Evolutionary conservation across 2,797 vertebrate genomes (phyloP).

Genomic region (Epinephelus awoara): DNA sequence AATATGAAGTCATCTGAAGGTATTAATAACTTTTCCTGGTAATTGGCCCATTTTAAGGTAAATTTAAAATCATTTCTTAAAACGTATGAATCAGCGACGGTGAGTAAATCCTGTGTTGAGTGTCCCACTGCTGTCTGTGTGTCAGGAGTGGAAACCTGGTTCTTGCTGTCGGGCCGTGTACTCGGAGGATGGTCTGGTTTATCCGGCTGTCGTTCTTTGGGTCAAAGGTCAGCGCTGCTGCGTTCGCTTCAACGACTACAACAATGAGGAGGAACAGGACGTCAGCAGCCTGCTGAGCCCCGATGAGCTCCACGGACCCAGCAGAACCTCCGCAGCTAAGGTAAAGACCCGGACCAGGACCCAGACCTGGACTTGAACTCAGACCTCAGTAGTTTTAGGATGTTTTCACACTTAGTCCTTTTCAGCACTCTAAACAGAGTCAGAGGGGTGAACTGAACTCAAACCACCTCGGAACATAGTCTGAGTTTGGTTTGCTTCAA

Average conservation of each 20-base stretch:
- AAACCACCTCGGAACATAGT: too few relatives aligned
- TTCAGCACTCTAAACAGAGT: too few relatives aligned
- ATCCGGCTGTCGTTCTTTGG: constrained; percentile 75
- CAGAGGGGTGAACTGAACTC: too few relatives aligned
- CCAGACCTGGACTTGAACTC: neutral
- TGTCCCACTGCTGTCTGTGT: neutral
- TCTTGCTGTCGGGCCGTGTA: constrained; percentile 74
- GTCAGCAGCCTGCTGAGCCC: constrained; percentile 60
- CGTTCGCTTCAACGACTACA: constrained; percentile 72
- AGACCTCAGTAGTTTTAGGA: too few relatives aligned
- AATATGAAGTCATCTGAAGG: too few relatives aligned
- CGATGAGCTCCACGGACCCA: constrained; percentile 27
- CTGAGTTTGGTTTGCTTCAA: too few relatives aligned
- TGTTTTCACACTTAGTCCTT: too few relatives aligned
- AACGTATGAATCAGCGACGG: too few relatives aligned
- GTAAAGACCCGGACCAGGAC: constrained; percentile 3
- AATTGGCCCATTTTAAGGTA: too few relatives aligned
- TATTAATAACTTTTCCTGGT: too few relatives aligned
- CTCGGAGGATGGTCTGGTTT: constrained; percentile 74
- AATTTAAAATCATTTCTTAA: too few relatives aligned
- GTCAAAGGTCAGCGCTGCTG: constrained; percentile 70
- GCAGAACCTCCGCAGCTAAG: constrained; percentile 6
- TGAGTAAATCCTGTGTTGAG: neutral
- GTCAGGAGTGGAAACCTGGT: constrained; percentile 75
- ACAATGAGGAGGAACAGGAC: constrained; percentile 78